Conservation (phyloP, 92 coral and sea anemone species). For the Zoanthus solanderi region DNA sequence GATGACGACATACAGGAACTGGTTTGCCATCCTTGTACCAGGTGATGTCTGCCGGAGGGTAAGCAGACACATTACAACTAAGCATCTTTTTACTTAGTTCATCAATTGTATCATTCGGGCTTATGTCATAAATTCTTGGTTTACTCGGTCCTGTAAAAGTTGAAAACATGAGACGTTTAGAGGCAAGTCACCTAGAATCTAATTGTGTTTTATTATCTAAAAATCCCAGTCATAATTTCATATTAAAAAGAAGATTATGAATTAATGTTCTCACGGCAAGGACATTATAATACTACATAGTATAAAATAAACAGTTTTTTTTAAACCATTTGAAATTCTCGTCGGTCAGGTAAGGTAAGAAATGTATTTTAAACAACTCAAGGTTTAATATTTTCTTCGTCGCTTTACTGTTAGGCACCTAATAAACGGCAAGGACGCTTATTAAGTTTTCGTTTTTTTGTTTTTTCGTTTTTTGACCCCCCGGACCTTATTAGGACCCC, state of each 20-base stretch:
- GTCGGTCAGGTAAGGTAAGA: too few species aligned
- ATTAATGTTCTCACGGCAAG: too few species aligned
- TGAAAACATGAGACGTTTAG: not conserved
- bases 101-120: not conserved
- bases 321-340: too few species aligned
- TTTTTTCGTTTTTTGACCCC: too few species aligned
- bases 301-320: too few species aligned
- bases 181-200: not conserved
- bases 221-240: not conserved
- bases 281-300: too few species aligned
- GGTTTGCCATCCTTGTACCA: constrained; percentile 22
- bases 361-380: too few species aligned
- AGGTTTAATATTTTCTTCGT: too few species aligned
- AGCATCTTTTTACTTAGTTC: not conserved
- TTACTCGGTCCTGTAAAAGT: constrained; percentile 5
- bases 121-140: constrained; percentile 23
- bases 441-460: too few species aligned
- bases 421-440: too few species aligned
- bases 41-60: constrained; percentile 9
- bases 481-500: too few species aligned
- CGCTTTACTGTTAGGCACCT: too few species aligned
- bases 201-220: not conserved
- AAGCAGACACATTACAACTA: constrained; percentile 1
- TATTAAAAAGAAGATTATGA: not conserved
- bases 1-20: constrained; percentile 4